Percentiles rank a stretch among this genome's conserved stretches.
phyloP scores from a whole-genome alignment of 2,888 invertebrate species.

The Esperia sulphurella region DNA sequence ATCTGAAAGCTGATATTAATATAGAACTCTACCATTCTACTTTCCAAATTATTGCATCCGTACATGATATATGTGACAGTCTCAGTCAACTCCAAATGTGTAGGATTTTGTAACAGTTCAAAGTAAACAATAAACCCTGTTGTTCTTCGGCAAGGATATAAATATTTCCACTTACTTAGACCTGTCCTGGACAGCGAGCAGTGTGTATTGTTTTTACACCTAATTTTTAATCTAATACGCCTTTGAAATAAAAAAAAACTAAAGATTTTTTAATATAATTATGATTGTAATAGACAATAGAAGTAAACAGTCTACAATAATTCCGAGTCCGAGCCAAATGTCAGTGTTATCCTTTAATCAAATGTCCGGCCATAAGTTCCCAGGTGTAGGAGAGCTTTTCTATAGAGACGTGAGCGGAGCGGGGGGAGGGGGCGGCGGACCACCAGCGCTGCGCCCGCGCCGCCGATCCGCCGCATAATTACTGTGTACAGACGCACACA shows the following conservation, averaged over 20 bases:
- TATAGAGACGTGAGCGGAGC: slow-evolving; percentile 25
- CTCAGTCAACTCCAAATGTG: no score
- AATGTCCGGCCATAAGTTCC: slow-evolving; percentile 60
- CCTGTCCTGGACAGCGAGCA: no score
- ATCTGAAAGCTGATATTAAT: no score
- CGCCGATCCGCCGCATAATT: slow-evolving; percentile 71
- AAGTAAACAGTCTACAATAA: slow-evolving; percentile 32
- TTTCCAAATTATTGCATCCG: no score
- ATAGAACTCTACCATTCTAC: no score
- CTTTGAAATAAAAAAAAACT: no score
- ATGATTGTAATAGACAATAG: not conserved
- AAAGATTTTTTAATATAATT: not conserved
- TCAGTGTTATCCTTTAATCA: slow-evolving; percentile 38
- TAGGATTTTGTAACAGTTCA: slow-evolving; percentile 2
- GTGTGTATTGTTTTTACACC: no score
- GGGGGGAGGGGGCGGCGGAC: slow-evolving; percentile 41
- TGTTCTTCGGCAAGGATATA: no score
- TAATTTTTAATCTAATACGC: no score
- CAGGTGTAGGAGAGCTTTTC: slow-evolving; percentile 58
- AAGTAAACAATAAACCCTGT: slow-evolving; percentile 31
- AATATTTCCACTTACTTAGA: no score
- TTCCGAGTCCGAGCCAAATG: slow-evolving; percentile 39
- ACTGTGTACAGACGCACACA: slow-evolving; percentile 65
- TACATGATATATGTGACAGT: no score
- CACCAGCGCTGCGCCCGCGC: slow-evolving; percentile 74